These are phyloP conservation scores for Pelecanoides urinatrix DNA, from an alignment of 2,113 vertebrate genomes.

Conservation along the genomic window DNA sequence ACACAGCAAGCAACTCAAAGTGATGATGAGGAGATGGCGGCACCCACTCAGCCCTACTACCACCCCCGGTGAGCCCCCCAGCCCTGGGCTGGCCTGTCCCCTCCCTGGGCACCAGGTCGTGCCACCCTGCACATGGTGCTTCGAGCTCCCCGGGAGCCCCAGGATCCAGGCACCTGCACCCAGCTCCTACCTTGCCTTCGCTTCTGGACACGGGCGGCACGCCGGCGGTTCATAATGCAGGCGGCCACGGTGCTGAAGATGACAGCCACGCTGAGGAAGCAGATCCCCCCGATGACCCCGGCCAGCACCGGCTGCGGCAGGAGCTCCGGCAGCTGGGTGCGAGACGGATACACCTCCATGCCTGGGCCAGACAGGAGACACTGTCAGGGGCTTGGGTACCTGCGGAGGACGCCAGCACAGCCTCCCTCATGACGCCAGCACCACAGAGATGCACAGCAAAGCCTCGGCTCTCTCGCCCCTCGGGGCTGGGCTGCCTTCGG, in stretches of 20 bases:
- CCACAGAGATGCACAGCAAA: background rate
- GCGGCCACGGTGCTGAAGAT: conserved; percentile 86
- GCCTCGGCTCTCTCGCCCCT: background rate
- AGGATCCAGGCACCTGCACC: background rate
- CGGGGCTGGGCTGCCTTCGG: background rate
- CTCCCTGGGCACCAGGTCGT: rapidly evolving
- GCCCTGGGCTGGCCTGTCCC: background rate
- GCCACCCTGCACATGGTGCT: rapidly evolving
- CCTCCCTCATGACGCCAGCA: background rate
- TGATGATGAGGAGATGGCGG: background rate
- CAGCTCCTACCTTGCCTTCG: conserved; percentile 68
- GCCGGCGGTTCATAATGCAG: conserved; percentile 86
- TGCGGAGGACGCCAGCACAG: rapidly evolving
- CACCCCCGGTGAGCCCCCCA: background rate
- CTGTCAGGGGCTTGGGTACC: background rate
- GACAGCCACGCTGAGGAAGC: conserved; percentile 89
- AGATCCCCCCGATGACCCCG: conserved; percentile 87
- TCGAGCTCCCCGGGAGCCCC: rapidly evolving
- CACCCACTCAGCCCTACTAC: background rate
- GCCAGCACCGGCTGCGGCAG: conserved; percentile 88
- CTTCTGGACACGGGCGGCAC: conserved; percentile 62
- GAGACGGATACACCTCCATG: conserved; percentile 88
- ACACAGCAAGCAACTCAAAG: background rate
- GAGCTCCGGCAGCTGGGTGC: conserved; percentile 81
- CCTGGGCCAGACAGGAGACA: conserved; percentile 65